A percentile compares a stretch with the other conserved stretches of the same genome.
These are phyloP conservation scores for Heterodera filipjevi DNA, from an alignment of 2,888 invertebrate genomes.

Conservation along the genomic window DNA sequence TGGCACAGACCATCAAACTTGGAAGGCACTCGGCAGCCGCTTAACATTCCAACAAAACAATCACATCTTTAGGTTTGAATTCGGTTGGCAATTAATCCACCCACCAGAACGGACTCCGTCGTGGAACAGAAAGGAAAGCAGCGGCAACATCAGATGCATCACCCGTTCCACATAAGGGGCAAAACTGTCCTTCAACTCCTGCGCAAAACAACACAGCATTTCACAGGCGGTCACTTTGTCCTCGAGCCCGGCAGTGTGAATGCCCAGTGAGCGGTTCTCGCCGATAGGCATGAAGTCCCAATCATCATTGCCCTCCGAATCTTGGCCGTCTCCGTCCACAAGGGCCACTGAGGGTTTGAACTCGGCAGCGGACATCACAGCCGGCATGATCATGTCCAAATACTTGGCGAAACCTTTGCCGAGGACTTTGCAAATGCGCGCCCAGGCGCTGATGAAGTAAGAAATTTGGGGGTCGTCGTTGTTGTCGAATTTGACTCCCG, in stretches of 20 bases:
- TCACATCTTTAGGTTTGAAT: no score
- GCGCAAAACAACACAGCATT: constrained; percentile 92
- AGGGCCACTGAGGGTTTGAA: constrained; percentile 91
- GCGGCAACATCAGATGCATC: constrained; percentile 72
- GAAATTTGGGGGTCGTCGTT: constrained; percentile 75
- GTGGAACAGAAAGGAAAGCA: constrained; percentile 90
- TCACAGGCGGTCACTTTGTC: constrained; percentile 95
- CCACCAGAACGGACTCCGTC: constrained; percentile 73
- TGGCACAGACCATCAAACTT: constrained; percentile 83
- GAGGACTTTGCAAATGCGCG: constrained; percentile 93
- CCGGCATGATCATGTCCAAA: constrained; percentile 86
- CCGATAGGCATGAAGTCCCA: constrained; percentile 87
- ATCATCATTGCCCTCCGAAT: constrained; percentile 81
- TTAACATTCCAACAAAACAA: no score
- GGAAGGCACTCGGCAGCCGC: constrained; percentile 90
- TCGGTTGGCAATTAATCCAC: no score
- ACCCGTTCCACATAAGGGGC: constrained; percentile 76
- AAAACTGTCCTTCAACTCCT: constrained; percentile 79
- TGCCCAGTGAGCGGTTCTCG: constrained; percentile 81
- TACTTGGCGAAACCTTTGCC: constrained; percentile 70
- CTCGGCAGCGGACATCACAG: constrained; percentile 86
- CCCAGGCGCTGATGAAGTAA: constrained; percentile 98
- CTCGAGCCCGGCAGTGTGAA: constrained; percentile 87
- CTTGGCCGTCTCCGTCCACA: constrained; percentile 82
- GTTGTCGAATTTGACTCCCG: constrained; percentile 76